These are phyloP conservation scores for Sylvicola fuscatus DNA, from an alignment of 2,888 invertebrate genomes.

Conservation along the genomic window DNA sequence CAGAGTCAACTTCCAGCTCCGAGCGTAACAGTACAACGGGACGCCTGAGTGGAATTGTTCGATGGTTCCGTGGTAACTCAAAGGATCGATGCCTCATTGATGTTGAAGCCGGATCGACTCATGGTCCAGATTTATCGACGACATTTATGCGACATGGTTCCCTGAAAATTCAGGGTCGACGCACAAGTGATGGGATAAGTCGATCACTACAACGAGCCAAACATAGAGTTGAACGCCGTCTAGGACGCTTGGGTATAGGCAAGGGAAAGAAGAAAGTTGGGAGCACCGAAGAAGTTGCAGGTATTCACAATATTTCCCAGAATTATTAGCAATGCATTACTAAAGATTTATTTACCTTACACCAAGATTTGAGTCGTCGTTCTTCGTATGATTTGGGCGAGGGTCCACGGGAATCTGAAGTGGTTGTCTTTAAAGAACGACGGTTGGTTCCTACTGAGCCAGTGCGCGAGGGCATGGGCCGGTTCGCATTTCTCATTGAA, in stretches of 20 bases:
- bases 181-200: slow-evolving; percentile 30
- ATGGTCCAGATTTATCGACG: slow-evolving; percentile 35
- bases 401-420: slow-evolving; percentile 66
- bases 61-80: slow-evolving; percentile 40
- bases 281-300: slow-evolving; percentile 68
- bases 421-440: slow-evolving; percentile 71
- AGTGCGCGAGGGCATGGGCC: slow-evolving; percentile 69
- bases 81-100: slow-evolving; percentile 30
- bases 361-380: slow-evolving; percentile 48
- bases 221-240: slow-evolving; percentile 72
- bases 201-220: slow-evolving; percentile 60
- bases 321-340: neutral
- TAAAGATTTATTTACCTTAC: neutral
- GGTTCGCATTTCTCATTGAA: slow-evolving; percentile 84
- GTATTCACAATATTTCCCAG: slow-evolving; percentile 36
- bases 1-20: slow-evolving; percentile 28
- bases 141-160: slow-evolving; percentile 32
- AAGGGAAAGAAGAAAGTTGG: slow-evolving; percentile 80
- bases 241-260: slow-evolving; percentile 60
- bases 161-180: slow-evolving; percentile 22
- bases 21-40: slow-evolving; percentile 25
- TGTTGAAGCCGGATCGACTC: slow-evolving; percentile 29
- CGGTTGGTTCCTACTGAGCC: slow-evolving; percentile 59
- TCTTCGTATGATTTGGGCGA: slow-evolving; percentile 68
- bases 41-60: slow-evolving; percentile 49